These are phyloP conservation scores for Olivierus martensii DNA, from an alignment of 1,140 invertebrate species.

Conservation along the genomic window DNA sequence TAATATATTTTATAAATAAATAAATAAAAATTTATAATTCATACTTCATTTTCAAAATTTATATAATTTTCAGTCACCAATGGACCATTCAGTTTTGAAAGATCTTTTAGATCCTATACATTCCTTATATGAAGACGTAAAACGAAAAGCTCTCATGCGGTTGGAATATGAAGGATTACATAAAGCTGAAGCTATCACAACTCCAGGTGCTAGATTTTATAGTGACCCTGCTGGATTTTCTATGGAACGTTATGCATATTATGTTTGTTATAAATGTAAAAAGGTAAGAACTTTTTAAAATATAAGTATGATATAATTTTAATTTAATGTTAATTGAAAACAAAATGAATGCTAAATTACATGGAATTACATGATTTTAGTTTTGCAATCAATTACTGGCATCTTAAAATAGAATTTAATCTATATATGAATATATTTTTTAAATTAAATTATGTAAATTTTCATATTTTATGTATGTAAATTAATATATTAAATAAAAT, in stretches of 20 bases:
- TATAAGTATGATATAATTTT: neutral
- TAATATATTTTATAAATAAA: no score
- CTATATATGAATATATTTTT: no score
- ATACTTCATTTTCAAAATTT: no score
- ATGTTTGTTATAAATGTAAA: conserved; percentile 93
- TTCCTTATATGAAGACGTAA: conserved; percentile 74
- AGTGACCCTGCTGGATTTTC: conserved; percentile 75
- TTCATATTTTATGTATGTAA: no score
- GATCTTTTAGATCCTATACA: conserved; percentile 66
- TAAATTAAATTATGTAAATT: no score
- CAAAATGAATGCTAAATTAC: no score
- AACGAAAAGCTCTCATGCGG: conserved; percentile 84
- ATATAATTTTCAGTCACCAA: conserved; percentile 49
- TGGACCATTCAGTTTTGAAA: conserved; percentile 62
- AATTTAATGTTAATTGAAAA: neutral
- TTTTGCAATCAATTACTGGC: no score
- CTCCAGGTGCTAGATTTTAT: conserved; percentile 49
- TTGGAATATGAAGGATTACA: conserved; percentile 91
- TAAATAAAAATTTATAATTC: no score
- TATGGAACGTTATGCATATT: conserved; percentile 96
- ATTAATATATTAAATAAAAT: no score
- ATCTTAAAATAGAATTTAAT: no score
- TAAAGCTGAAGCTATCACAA: conserved; percentile 52
- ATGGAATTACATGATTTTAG: no score
- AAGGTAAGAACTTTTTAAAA: conserved; percentile 47